Base-by-base conservation (phyloP, 1,140 invertebrate species). In the Eueides isabella region DNA sequence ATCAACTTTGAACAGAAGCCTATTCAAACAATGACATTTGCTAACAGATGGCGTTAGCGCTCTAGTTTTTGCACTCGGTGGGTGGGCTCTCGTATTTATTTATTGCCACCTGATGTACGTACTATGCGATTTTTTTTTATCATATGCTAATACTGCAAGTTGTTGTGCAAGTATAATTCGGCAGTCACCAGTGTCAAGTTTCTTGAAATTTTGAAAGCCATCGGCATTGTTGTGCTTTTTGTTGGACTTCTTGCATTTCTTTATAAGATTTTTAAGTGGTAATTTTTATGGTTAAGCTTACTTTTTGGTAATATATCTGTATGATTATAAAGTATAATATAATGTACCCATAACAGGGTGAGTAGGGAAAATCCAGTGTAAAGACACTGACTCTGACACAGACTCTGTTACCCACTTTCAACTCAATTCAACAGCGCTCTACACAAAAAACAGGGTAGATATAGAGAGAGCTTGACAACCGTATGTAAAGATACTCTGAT, bases 21-120 rank as follows among this genome's bases (percentile, higher is more conserved):
- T 67, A 63, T 68, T 48, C 33, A 63, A 68, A 74, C 72, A 68
- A 64, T 64, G 72, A 64, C 65, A 68, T 68, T 68, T 30, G 61
- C 38, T 71, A 69, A 78, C 77, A 79, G 76, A 73, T 79, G 77
- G 75, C 70, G 76, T 48, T 68, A 55, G 61, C 62, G 55, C 35
- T 61, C 71, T 75, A 77, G 67, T 87, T 88, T 84, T 85, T 83
- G 80, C 81, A 44, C 85, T 76, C 76, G 62, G 79, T 85, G 86
- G 82, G 86, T 88, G 86, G 86, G 63, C 81, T 29, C 31, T 16
- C 31, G 30, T 80, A 80, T 83, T 83, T 82, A 82, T 84, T 78
- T 79, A 74, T 78, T 66, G 78, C 82, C 80, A 79, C 71, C 67
- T 67, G 71, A 73, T 67, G 41, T 44, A 26, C 19, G 9, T 26